These are phyloP conservation scores for Morpho deidamia DNA, from an alignment of 2,888 invertebrate species.

Conservation along the genomic window DNA sequence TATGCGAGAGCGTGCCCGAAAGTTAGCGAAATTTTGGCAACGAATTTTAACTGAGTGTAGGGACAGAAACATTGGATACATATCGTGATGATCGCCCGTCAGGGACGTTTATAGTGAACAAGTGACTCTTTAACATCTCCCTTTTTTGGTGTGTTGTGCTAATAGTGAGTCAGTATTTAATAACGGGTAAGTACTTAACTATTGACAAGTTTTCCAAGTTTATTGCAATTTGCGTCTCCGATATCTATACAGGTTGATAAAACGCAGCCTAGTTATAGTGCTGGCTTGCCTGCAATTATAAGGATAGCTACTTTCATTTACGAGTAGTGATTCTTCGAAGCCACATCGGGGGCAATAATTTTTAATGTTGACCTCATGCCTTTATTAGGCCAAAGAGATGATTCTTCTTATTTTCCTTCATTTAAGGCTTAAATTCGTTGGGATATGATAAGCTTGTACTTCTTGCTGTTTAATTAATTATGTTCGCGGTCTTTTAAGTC, in stretches of 20 bases:
- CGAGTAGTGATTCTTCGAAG: constrained; percentile 4
- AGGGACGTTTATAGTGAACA: constrained; percentile 50
- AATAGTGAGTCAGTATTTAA: constrained; percentile 6
- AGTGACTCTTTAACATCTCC: constrained; percentile 7
- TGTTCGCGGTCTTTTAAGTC: constrained; percentile 3
- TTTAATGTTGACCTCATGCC: constrained; percentile 8
- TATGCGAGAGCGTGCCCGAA: constrained; percentile 48
- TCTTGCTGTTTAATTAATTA: background rate
- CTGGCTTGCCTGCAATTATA: constrained; percentile 13
- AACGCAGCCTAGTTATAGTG: constrained; percentile 10
- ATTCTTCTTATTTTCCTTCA: constrained; percentile 1
- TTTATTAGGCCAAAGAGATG: background rate
- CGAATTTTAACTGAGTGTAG: constrained; percentile 32
- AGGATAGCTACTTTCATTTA: constrained; percentile 9
- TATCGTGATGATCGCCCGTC: constrained; percentile 49
- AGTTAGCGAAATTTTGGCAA: constrained; percentile 69
- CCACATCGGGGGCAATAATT: constrained; percentile 2
- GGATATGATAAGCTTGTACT: constrained; percentile 1
- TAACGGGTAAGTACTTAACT: constrained; percentile 1
- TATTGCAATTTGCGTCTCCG: background rate
- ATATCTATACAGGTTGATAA: constrained; percentile 13
- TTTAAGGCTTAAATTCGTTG: background rate
- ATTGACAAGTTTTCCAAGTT: background rate
- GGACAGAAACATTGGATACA: constrained; percentile 42
- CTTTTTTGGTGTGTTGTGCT: constrained; percentile 11